These are phyloP conservation scores for Phymastichus coffea DNA, from an alignment of 1,140 invertebrate species.

Conservation along the genomic window DNA sequence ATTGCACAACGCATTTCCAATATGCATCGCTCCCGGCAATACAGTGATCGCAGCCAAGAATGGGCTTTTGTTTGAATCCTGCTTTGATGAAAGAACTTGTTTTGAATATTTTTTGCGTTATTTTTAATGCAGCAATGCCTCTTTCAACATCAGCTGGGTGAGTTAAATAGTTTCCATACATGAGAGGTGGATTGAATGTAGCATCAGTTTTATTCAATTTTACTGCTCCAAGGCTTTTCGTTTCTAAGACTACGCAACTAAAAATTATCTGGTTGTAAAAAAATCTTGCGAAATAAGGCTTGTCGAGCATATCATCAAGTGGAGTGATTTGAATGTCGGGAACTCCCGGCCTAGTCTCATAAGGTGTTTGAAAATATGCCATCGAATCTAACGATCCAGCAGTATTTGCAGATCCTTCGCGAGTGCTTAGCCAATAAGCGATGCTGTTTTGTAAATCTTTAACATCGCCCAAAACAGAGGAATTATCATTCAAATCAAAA, in stretches of 20 bases:
- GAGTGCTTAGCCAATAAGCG: not conserved
- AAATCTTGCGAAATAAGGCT: not conserved
- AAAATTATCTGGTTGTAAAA: not conserved
- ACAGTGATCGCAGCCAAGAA: not conserved
- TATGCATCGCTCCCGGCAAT: not conserved
- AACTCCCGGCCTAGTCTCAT: not conserved
- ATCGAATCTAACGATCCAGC: not conserved
- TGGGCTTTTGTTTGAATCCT: not conserved
- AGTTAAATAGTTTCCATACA: not conserved
- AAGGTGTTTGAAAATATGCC: not conserved
- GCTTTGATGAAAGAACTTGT: not conserved
- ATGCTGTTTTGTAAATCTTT: not conserved
- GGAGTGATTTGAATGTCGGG: constrained; percentile 2
- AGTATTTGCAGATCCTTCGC: not conserved
- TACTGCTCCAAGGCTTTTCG: not conserved
- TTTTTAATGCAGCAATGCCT: not conserved
- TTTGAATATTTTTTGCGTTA: not conserved
- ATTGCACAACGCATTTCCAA: not conserved
- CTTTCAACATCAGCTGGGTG: not conserved
- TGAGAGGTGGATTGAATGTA: not conserved
- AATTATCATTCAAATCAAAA: not conserved
- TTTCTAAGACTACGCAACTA: not conserved
- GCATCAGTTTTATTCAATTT: constrained; percentile 6
- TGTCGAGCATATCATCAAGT: no score
- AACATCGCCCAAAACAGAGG: not conserved